phyloP scores from a whole-genome alignment of 1,140 invertebrate genomes.

The Atta colombica region DNA sequence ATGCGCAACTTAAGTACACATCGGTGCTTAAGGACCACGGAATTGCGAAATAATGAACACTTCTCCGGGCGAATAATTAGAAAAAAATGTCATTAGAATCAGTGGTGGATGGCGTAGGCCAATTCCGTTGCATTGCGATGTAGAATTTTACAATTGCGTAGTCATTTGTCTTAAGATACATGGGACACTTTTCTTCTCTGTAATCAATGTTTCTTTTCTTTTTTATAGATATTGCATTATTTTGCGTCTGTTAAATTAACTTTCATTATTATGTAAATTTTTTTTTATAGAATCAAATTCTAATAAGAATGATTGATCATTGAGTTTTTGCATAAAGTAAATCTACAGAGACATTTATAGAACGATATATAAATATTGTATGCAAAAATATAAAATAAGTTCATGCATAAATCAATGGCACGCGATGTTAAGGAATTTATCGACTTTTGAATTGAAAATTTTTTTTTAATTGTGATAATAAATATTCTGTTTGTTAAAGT shows the following conservation, averaged over 20 bases:
- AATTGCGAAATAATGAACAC: conserved; percentile 58
- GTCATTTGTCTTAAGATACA: conserved; percentile 33
- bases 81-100: conserved; percentile 56
- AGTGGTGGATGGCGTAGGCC: conserved; percentile 10
- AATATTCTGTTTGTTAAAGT: not conserved
- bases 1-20: conserved; percentile 52
- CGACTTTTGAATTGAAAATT: not conserved
- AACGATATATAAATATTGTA: not conserved
- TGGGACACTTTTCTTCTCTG: not conserved
- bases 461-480: not conserved
- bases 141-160: conserved; percentile 30
- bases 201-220: not conserved
- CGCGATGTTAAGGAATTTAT: not conserved
- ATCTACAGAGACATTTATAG: not conserved
- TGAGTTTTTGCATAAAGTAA: not conserved
- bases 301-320: not conserved
- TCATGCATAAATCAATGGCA: not conserved
- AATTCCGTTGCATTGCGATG: conserved; percentile 16
- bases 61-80: conserved; percentile 44
- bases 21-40: conserved; percentile 42
- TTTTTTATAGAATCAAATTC: not conserved
- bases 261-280: not conserved
- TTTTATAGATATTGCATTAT: not conserved
- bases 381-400: not conserved
- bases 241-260: not conserved